phyloP scores from a whole-genome alignment of 2,888 invertebrate genomes.

The Cheilosia pagana region DNA sequence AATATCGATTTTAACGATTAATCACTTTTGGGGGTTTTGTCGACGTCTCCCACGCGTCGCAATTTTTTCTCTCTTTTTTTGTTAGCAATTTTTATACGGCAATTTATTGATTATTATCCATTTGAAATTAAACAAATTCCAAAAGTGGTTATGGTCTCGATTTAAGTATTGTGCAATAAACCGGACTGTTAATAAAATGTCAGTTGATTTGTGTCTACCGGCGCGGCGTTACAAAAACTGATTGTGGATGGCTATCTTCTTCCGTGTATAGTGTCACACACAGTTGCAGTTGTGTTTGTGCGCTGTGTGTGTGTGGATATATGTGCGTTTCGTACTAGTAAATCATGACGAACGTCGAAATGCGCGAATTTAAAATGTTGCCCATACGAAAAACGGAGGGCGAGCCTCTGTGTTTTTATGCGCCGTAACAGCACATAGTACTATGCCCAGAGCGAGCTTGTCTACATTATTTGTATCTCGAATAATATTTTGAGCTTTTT shows the following conservation, averaged over 20 bases:
- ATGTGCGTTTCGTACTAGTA: slow-evolving; percentile 68
- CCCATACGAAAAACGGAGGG: slow-evolving; percentile 67
- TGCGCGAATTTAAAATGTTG: slow-evolving; percentile 70
- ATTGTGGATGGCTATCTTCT: slow-evolving; percentile 69
- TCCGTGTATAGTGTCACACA: slow-evolving; percentile 45
- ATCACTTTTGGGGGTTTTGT: slow-evolving; percentile 72
- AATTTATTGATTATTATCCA: slow-evolving; percentile 36
- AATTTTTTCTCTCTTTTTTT: slow-evolving; percentile 35
- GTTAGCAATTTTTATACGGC: slow-evolving; percentile 3
- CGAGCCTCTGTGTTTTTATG: slow-evolving; percentile 71
- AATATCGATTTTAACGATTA: slow-evolving; percentile 75
- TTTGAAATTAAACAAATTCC: slow-evolving; percentile 31
- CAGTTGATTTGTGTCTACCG: slow-evolving; percentile 70
- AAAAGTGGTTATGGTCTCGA: slow-evolving; percentile 35
- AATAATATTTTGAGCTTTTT: slow-evolving; percentile 34
- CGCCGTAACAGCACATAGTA: slow-evolving; percentile 59
- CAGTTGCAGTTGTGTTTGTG: slow-evolving; percentile 27
- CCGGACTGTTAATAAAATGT: slow-evolving; percentile 60
- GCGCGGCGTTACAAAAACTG: slow-evolving; percentile 72
- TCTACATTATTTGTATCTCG: slow-evolving; percentile 49
- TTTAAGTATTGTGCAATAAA: slow-evolving; percentile 64
- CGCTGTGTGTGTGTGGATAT: slow-evolving; percentile 28
- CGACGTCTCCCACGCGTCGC: slow-evolving; percentile 68
- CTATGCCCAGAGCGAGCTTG: slow-evolving; percentile 38
- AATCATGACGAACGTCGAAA: slow-evolving; percentile 69